These are phyloP conservation scores for Sebastiscus albofasciatus DNA, from an alignment of 2,797 vertebrate species.

Conservation along the genomic window DNA sequence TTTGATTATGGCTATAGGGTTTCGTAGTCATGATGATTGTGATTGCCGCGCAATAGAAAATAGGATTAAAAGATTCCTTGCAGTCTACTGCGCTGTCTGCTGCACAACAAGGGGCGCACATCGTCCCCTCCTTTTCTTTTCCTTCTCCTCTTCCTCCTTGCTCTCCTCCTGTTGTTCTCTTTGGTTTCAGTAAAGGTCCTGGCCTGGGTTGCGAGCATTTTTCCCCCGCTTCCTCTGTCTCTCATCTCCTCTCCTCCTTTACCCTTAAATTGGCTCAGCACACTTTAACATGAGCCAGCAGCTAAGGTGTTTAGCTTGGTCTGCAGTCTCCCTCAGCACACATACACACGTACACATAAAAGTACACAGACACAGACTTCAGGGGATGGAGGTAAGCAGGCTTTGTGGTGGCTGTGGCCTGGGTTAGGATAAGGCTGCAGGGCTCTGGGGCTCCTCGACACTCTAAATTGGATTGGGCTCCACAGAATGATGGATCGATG, in stretches of 20 bases:
- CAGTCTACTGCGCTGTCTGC: neutral
- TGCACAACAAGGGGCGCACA: neutral
- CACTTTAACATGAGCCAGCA: constrained; percentile 75
- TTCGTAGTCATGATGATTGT: constrained; percentile 28
- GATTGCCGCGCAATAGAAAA: constrained; percentile 39
- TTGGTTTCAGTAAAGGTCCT: constrained; percentile 6
- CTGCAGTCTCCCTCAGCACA: constrained; percentile 55
- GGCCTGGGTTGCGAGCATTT: constrained; percentile 13
- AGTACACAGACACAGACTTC: constrained; percentile 66
- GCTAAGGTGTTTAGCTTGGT: constrained; percentile 76
- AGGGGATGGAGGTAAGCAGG: constrained; percentile 79
- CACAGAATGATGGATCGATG: constrained; percentile 82
- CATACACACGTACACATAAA: constrained; percentile 42
- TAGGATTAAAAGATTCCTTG: constrained; percentile 13
- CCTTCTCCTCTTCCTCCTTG: neutral
- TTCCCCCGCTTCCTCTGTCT: constrained; percentile 24
- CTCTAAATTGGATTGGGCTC: constrained; percentile 81
- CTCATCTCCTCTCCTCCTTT: constrained; percentile 24
- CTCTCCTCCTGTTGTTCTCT: neutral
- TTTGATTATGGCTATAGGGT: constrained; percentile 32
- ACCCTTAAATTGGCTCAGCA: constrained; percentile 54
- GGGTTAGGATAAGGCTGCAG: constrained; percentile 79
- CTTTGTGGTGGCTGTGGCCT: constrained; percentile 75
- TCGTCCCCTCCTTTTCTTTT: neutral
- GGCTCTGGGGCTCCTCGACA: constrained; percentile 70